Percentiles rank a stretch among this genome's conserved stretches.
phyloP scores from a whole-genome alignment of 2,888 invertebrate genomes.

The Rhingia campestris region DNA sequence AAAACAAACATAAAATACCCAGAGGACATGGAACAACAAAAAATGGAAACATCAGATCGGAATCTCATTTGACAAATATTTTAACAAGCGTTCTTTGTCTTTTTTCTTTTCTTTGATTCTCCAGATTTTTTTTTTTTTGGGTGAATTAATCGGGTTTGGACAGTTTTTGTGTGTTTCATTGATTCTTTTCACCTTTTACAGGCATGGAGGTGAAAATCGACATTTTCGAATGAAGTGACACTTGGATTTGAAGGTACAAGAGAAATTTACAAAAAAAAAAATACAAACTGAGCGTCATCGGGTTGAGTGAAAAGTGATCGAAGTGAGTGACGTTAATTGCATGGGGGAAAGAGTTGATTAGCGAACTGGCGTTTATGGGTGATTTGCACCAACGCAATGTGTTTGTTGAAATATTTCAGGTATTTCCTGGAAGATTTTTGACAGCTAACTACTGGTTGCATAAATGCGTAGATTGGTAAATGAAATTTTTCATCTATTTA shows the following conservation, averaged over 20 bases:
- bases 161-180: constrained; percentile 13
- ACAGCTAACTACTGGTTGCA: too few relatives aligned
- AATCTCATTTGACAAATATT: constrained; percentile 71
- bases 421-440: too few relatives aligned
- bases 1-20: constrained; percentile 64
- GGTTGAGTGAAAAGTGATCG: too few relatives aligned
- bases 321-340: too few relatives aligned
- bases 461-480: too few relatives aligned
- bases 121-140: neutral
- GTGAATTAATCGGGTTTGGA: constrained; percentile 30
- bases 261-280: neutral
- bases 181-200: constrained; percentile 2
- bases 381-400: too few relatives aligned
- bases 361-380: too few relatives aligned
- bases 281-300: too few relatives aligned
- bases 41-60: constrained; percentile 60
- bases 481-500: too few relatives aligned
- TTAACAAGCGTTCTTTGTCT: constrained; percentile 64
- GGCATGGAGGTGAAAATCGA: neutral
- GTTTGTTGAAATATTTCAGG: too few relatives aligned
- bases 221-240: constrained; percentile 19
- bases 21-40: constrained; percentile 39
- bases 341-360: too few relatives aligned
- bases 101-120: constrained; percentile 5
- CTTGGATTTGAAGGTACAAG: neutral